A percentile compares a stretch with the other conserved stretches of the same genome.
phyloP scores from a whole-genome alignment of 2,113 vertebrate genomes.

The Cairina moschata region DNA sequence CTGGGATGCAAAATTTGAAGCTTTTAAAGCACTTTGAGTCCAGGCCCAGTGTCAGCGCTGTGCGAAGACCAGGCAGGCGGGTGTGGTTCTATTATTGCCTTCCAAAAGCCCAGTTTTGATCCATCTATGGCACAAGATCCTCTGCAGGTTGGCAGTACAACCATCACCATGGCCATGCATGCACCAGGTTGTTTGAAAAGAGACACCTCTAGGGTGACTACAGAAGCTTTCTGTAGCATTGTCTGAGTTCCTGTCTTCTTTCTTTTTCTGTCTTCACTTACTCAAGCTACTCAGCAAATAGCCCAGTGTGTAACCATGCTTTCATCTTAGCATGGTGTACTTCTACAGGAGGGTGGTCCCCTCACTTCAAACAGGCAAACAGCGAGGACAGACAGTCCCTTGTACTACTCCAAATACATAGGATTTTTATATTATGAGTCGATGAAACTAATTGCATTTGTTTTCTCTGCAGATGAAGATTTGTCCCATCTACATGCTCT shows the following conservation, averaged over 20 bases:
- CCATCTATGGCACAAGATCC: neutral
- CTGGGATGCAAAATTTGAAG: neutral
- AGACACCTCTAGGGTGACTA: neutral
- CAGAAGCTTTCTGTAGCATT: neutral
- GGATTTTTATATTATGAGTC: neutral
- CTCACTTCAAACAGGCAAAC: neutral
- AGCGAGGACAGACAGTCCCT: neutral
- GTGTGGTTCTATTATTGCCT: neutral
- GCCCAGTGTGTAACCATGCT: rapidly evolving
- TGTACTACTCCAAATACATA: neutral
- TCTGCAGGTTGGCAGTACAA: neutral
- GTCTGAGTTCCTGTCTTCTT: neutral
- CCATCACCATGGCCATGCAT: neutral
- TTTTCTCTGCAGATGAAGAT: conserved; percentile 63
- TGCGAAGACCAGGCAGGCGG: neutral
- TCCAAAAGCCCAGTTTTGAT: neutral
- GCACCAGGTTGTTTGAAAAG: neutral
- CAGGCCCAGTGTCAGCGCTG: neutral
- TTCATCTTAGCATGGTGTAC: rapidly evolving
- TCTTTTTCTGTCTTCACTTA: neutral
- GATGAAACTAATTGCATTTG: conserved; percentile 17
- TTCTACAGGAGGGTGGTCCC: neutral
- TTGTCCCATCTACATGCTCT: conserved; percentile 72
- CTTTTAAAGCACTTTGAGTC: neutral
- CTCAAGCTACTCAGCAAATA: neutral